Conservation (phyloP, 2,888 invertebrate species). For the Callimorpha dominula region DNA sequence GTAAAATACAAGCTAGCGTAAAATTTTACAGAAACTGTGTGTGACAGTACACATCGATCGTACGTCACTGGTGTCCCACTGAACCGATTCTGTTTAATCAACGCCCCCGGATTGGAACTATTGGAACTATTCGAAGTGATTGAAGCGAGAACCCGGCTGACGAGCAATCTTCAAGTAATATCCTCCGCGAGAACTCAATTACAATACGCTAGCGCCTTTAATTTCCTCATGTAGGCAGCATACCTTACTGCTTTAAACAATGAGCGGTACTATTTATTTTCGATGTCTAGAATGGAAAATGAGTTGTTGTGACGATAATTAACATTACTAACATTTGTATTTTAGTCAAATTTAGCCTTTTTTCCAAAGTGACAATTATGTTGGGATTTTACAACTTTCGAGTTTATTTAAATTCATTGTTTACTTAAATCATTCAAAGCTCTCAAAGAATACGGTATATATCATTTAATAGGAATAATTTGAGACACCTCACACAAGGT, state of each 20-base stretch:
- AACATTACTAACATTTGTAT: too few relatives aligned
- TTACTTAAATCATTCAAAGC: too few relatives aligned
- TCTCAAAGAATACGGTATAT: too few relatives aligned
- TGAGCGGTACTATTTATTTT: conserved; percentile 39
- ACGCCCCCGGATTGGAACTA: conserved; percentile 74
- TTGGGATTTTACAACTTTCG: too few relatives aligned
- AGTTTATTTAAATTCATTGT: too few relatives aligned
- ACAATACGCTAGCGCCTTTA: conserved; percentile 74
- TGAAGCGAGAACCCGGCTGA: conserved; percentile 78
- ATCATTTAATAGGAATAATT: too few relatives aligned
- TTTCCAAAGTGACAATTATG: too few relatives aligned
- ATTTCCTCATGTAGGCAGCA: conserved; percentile 72
- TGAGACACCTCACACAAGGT: too few relatives aligned
- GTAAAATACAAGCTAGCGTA: not conserved
- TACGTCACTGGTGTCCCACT: conserved; percentile 71
- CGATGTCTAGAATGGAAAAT: conserved; percentile 18
- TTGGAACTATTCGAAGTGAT: conserved; percentile 78
- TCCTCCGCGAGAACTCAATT: conserved; percentile 83
- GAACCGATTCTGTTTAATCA: conserved; percentile 84
- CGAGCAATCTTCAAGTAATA: conserved; percentile 86
- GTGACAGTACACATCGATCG: conserved; percentile 52
- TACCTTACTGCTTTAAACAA: conserved; percentile 45
- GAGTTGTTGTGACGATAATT: not conserved
- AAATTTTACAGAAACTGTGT: conserved; percentile 12
- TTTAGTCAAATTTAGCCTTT: too few relatives aligned